These are phyloP conservation scores for Orientallactaga bullata DNA, from an alignment of 2,113 vertebrate genomes.

Conservation along the genomic window DNA sequence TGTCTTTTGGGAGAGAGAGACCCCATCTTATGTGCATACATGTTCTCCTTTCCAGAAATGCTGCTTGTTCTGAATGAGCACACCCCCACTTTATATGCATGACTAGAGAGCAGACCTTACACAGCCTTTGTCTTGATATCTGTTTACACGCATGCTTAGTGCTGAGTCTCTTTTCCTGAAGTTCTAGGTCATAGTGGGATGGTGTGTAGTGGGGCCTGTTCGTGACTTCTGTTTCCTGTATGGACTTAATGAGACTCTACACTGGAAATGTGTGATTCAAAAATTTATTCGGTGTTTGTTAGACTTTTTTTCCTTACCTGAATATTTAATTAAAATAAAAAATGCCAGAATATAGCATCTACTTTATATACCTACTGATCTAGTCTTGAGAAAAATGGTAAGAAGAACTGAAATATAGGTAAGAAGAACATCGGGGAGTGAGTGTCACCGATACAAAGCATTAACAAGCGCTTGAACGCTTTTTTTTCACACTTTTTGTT, in stretches of 20 bases:
- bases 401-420: neutral
- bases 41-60: slow-evolving; percentile 42
- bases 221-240: slow-evolving; percentile 17
- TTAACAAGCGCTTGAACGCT: neutral
- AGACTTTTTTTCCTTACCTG: neutral
- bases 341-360: neutral
- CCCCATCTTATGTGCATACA: neutral
- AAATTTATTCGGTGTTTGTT: too few species aligned
- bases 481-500: neutral
- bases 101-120: neutral
- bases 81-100: neutral
- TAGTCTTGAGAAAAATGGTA: neutral
- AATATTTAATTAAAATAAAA: slow-evolving; percentile 44
- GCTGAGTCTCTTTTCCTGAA: neutral
- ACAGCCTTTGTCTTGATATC: slow-evolving; percentile 17
- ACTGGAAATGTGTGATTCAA: neutral
- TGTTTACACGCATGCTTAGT: neutral
- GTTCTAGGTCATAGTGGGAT: neutral
- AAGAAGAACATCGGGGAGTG: neutral
- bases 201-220: neutral
- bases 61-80: slow-evolving; percentile 48
- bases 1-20: slow-evolving; percentile 37
- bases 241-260: neutral
- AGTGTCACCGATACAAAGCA: neutral
- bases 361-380: neutral